Percentiles rank a stretch among this genome's conserved stretches.
Conservation (phyloP, 1,140 invertebrate species). For the Maniola jurtina region DNA sequence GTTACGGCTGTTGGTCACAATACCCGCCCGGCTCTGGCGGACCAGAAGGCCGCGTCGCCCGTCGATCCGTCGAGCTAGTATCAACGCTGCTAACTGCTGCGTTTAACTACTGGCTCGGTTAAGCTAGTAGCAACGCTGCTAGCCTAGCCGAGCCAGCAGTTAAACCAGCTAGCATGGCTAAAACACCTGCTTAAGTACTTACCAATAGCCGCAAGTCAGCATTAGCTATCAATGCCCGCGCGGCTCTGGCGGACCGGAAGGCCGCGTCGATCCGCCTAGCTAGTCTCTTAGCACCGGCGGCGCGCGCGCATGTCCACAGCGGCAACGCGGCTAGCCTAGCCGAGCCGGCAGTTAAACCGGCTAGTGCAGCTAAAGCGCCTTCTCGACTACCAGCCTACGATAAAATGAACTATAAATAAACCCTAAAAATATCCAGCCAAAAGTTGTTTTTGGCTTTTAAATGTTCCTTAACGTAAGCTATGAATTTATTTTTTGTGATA, state of each 20-base stretch:
- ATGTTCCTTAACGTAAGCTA: too few species aligned
- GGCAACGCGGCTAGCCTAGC: slow-evolving; percentile 87
- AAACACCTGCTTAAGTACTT: slow-evolving; percentile 48
- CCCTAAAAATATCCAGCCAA: too few species aligned
- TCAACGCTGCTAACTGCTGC: slow-evolving; percentile 86
- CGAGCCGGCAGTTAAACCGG: slow-evolving; percentile 82
- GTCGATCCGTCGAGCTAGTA: slow-evolving; percentile 85
- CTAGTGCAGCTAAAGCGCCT: slow-evolving; percentile 84
- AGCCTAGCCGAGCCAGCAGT: slow-evolving; percentile 81
- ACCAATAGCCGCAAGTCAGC: slow-evolving; percentile 88
- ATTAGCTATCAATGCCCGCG: slow-evolving; percentile 86
- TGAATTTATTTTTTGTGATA: too few species aligned
- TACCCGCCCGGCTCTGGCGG: slow-evolving; percentile 86
- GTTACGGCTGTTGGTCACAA: too few species aligned
- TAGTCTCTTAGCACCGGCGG: slow-evolving; percentile 87
- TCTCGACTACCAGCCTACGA: slow-evolving; percentile 77
- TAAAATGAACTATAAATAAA: too few species aligned
- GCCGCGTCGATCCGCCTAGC: slow-evolving; percentile 85
- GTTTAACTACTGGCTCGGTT: slow-evolving; percentile 88
- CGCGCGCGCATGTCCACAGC: slow-evolving; percentile 88
- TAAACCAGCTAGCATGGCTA: slow-evolving; percentile 85
- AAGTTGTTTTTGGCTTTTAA: too few species aligned
- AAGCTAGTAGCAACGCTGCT: slow-evolving; percentile 88
- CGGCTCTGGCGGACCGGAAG: slow-evolving; percentile 86
- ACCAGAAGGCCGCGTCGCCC: slow-evolving; percentile 88